Evolutionary conservation across 1,140 invertebrate species (phyloP), one percentile per base, ranked within the genome.

Genomic region (Drosophila sturtevanti): DNA sequence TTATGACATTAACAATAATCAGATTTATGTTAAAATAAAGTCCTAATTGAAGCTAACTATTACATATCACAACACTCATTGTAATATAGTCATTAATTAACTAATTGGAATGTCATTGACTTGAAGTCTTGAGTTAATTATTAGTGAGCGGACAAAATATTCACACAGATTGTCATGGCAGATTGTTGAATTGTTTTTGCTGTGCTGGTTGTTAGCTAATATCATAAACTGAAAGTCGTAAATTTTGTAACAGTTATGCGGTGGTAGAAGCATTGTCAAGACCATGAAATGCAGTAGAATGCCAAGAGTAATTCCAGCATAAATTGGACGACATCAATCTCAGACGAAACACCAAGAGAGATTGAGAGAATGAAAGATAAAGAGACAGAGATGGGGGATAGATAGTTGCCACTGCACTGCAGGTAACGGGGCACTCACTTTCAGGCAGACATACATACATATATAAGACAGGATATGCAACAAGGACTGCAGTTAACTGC

Each of bases 271-370:
- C 68, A 76, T 79, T 77, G 67, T 63, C 64, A 86, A 78, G 65
- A 71, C 76, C 79, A 87, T 82, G 72, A 79, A 82, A 84, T 89
- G 84, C 84, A 79, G 77, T 54, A 68, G 69, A 80, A 77, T 74
- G 63, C 63, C 62, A 51, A 76, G 79, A 63, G 84, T 72, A 82
- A 80, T 89, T 70, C 70, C 69, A 64, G 55, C 77, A 84, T 71
- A 89, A 87, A 89, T 89, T 89, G 84, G 72, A 44, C 44, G 18
- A 73, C 84, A 89, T 89, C 84, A 89, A 89, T 89, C 84, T 89
- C 85, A 89, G 79, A 62, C 44, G 27, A 65, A 56, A 16, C 27
- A 60, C 59, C 2, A 18, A 41, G 10, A 11, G 18, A 12, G 21
- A 58, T 21, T 31, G 41, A 52, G 11, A 56, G 37, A 34, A 12